These are phyloP conservation scores for Tiliqua scincoides DNA, from an alignment of 2,113 vertebrate genomes.

Conservation along the genomic window DNA sequence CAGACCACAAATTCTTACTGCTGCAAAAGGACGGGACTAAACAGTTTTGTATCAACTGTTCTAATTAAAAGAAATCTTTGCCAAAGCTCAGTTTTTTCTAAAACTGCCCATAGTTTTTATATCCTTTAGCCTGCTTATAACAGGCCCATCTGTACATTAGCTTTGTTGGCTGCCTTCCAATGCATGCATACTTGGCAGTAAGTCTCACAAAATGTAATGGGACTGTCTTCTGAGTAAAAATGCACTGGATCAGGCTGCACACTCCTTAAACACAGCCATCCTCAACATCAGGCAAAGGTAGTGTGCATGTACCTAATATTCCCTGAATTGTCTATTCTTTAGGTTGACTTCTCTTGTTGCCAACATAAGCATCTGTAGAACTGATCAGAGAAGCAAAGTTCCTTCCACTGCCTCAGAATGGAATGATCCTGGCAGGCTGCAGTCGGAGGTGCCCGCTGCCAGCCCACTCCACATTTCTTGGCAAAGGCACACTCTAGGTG, in stretches of 20 bases:
- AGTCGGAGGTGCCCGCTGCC: background rate
- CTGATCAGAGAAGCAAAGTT: background rate
- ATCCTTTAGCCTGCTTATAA: background rate
- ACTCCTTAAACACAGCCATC: background rate
- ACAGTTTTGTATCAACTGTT: slow-evolving; percentile 22
- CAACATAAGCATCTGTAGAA: background rate
- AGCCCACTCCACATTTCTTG: background rate
- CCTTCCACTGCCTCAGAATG: background rate
- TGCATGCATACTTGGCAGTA: background rate
- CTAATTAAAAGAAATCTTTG: background rate
- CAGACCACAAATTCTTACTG: slow-evolving; percentile 20
- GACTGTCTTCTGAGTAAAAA: background rate
- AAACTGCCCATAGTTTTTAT: background rate
- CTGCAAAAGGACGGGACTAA: background rate
- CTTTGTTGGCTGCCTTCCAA: background rate
- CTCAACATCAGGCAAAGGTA: background rate
- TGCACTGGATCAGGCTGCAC: too few relatives aligned
- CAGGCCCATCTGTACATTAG: background rate
- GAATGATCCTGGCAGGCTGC: background rate
- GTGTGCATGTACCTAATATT: background rate
- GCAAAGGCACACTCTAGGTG: slow-evolving; percentile 14
- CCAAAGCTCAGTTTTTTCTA: background rate
- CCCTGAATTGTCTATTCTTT: background rate
- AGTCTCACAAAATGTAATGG: too few relatives aligned
- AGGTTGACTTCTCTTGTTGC: background rate